phyloP scores from a whole-genome alignment of 2,797 vertebrate genomes.

The Petrocephalus schoutedeni region DNA sequence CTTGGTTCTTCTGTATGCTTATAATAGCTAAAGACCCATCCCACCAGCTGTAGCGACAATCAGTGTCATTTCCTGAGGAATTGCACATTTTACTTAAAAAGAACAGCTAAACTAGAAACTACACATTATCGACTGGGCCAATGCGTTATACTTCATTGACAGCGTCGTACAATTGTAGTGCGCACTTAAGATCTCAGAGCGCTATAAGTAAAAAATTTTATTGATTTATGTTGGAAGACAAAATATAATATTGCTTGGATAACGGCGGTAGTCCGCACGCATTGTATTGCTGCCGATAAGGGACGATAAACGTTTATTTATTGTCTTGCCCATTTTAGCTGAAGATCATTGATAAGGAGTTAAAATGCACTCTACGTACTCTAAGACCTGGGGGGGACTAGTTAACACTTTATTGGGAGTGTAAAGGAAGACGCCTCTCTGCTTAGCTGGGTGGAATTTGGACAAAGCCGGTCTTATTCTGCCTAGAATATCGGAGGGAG shows the following conservation, averaged over 20 bases:
- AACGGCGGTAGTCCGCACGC: not conserved
- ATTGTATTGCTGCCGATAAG: not conserved
- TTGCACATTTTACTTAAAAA: too few species aligned
- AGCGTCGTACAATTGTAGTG: not conserved
- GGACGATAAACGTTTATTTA: not conserved
- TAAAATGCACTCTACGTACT: slow-evolving; percentile 3
- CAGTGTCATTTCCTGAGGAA: not conserved
- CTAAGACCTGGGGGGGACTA: slow-evolving; percentile 18
- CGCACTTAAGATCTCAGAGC: not conserved
- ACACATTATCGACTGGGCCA: not conserved
- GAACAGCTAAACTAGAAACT: not conserved
- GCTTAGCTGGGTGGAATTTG: slow-evolving; percentile 18
- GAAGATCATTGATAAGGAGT: not conserved
- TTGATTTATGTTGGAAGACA: not conserved
- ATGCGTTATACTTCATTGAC: not conserved
- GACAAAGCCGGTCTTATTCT: slow-evolving; percentile 22
- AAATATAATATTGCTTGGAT: not conserved
- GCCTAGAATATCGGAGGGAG: not conserved
- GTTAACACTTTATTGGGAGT: slow-evolving; percentile 15
- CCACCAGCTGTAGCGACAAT: not conserved
- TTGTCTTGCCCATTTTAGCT: not conserved
- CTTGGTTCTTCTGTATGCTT: not conserved
- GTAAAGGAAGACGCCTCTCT: slow-evolving; percentile 15
- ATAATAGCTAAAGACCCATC: not conserved
- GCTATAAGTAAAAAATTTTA: not conserved